Evolutionary conservation across 1,140 invertebrate genomes (phyloP).

Genomic region (Trichomalopsis sarcophagae): DNA sequence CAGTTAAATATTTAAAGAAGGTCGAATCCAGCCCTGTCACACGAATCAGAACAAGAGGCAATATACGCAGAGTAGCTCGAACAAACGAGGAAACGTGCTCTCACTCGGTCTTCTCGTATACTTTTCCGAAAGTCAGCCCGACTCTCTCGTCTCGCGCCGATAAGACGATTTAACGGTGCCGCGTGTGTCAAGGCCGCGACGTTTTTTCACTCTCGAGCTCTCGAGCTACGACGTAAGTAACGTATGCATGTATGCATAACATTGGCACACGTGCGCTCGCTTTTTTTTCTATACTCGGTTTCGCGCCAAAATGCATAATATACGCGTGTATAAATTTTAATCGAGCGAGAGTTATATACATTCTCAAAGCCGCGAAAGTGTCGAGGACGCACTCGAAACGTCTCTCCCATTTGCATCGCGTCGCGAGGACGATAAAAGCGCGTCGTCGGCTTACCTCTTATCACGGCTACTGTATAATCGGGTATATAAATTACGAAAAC

Average conservation of each 20-base stretch:
- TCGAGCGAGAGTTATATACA: neutral
- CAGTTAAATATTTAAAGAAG: too few species aligned
- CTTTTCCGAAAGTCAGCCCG: slow-evolving; percentile 39
- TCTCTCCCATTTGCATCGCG: neutral
- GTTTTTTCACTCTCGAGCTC: neutral
- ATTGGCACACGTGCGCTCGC: neutral
- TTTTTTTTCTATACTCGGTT: neutral
- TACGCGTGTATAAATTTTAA: neutral
- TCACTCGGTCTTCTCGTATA: neutral
- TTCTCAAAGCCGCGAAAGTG: neutral
- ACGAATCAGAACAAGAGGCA: neutral
- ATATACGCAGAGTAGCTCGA: neutral
- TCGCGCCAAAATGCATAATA: neutral
- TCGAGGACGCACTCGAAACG: neutral
- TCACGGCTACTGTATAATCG: neutral
- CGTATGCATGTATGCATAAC: neutral
- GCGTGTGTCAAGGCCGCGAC: slow-evolving; percentile 44
- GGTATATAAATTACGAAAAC: slow-evolving; percentile 24
- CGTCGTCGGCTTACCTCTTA: neutral
- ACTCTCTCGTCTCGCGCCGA: neutral
- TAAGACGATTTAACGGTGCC: slow-evolving; percentile 44
- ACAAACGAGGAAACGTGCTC: slow-evolving; percentile 25
- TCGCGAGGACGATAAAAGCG: neutral
- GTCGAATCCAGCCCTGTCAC: too few species aligned
- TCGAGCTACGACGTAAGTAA: neutral